phyloP scores from a whole-genome alignment of 2,888 invertebrate genomes.

The Dryobotodes eremita region DNA sequence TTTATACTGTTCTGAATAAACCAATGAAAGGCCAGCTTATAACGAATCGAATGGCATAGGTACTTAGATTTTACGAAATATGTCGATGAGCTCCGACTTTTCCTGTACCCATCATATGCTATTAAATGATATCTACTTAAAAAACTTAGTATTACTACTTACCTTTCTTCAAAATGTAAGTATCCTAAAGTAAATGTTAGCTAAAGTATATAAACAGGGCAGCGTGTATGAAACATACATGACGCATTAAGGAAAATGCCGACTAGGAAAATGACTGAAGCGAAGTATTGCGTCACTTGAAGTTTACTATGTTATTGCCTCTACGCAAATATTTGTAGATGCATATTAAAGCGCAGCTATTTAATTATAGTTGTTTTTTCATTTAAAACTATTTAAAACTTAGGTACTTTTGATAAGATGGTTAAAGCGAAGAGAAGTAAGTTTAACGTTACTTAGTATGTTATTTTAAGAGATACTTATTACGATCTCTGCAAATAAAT shows the following conservation, averaged over 20 bases:
- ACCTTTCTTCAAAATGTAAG: slow-evolving; percentile 15
- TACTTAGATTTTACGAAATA: too few relatives aligned
- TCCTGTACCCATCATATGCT: not conserved
- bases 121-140: not conserved
- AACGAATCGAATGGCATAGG: too few relatives aligned
- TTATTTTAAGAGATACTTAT: not conserved
- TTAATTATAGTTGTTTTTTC: slow-evolving; percentile 7
- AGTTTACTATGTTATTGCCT: slow-evolving; percentile 36
- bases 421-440: not conserved
- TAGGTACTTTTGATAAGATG: not conserved
- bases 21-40: too few relatives aligned
- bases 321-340: slow-evolving; percentile 42
- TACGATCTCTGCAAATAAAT: not conserved
- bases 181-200: slow-evolving; percentile 4
- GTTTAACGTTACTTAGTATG: slow-evolving; percentile 2
- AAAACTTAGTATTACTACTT: not conserved
- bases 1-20: too few relatives aligned
- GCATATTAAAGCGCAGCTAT: slow-evolving; percentile 37
- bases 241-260: slow-evolving; percentile 49
- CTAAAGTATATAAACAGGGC: slow-evolving; percentile 17
- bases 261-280: slow-evolving; percentile 27
- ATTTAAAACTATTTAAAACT: not conserved
- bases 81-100: too few relatives aligned
- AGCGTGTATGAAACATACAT: slow-evolving; percentile 52
- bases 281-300: slow-evolving; percentile 41